Evolutionary conservation across 2,888 invertebrate genomes (phyloP).

Genomic region (Luperina nickerlii): DNA sequence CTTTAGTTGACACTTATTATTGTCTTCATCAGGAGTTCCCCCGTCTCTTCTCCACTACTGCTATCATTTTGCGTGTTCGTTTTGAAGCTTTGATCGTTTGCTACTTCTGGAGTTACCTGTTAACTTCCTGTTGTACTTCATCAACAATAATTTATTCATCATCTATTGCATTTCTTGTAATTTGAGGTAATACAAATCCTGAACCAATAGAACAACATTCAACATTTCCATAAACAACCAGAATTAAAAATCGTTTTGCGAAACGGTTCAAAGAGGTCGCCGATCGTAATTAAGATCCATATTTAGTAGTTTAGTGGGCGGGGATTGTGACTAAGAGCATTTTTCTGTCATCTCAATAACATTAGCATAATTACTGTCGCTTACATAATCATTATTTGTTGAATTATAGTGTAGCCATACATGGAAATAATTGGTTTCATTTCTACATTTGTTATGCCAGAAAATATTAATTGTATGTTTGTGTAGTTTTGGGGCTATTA

Average conservation of each 20-base stretch:
- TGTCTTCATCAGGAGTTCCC: not conserved
- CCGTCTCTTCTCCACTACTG: not conserved
- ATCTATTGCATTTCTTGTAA: slow-evolving; percentile 29
- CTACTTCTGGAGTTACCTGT: slow-evolving; percentile 1
- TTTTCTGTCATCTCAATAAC: slow-evolving; percentile 56
- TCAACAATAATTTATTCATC: slow-evolving; percentile 23
- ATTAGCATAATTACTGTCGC: slow-evolving; percentile 60
- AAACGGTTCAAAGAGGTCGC: slow-evolving; percentile 53
- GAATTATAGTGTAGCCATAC: slow-evolving; percentile 45
- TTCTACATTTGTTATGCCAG: slow-evolving; percentile 34
- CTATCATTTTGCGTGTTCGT: not conserved
- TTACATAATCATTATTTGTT: slow-evolving; percentile 50
- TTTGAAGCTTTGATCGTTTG: not conserved
- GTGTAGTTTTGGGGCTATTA: slow-evolving; percentile 39
- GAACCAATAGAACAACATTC: slow-evolving; percentile 35
- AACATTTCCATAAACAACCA: slow-evolving; percentile 41
- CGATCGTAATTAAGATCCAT: slow-evolving; percentile 40
- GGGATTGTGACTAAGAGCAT: slow-evolving; percentile 46
- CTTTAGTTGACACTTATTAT: not conserved
- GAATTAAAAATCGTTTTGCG: slow-evolving; percentile 41
- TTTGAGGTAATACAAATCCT: slow-evolving; percentile 35
- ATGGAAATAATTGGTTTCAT: slow-evolving; percentile 45
- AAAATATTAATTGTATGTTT: slow-evolving; percentile 50
- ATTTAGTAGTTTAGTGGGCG: slow-evolving; percentile 52
- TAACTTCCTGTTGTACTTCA: not conserved